Base-by-base conservation (phyloP, 2,888 invertebrate species). In the Choreutis nemorana region DNA sequence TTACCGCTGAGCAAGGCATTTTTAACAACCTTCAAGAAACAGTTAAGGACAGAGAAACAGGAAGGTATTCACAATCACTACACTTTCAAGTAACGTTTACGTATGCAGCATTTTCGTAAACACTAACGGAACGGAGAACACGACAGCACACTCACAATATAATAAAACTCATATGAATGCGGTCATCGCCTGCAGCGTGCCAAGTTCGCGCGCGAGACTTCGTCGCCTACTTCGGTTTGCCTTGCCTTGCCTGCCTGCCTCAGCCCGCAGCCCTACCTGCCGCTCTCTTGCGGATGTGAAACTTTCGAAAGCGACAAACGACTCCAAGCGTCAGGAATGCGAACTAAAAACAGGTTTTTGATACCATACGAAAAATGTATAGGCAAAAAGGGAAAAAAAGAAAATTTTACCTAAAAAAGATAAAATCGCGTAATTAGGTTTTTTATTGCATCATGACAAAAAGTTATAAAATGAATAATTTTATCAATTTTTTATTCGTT, bases 1-100 rank as follows among this genome's bases (percentile, higher is more conserved):
- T 94, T 63, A 95, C 91, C 58, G 96, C 94, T 57, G 93, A 93
- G 82, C 94, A 94, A 81, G 93, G 93, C 94, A 94, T 94, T 77
- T 81, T 86, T 59, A n/a, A 60, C 55, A 65, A 68, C 59, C 60
- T 75, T 66, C 45, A 41, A 55, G 44, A 55, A 52, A 62, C 55
- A 56, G 52, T 58, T 48, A 49, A 33, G 57, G 48, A 57, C 44
- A 58, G 53, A 59, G 57, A 49, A 59, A 46, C 45, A 43, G 45
- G 47, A 54, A 49, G 44, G 48, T 44, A 50, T 59, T 54, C 77
- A 78, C 78, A 64, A 71, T 53, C 78, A 78, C 78, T 62, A 57
- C 78, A 78, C 78, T 68, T 52, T 54, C 46, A 40, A 39, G 45
- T 5, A 48, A 49, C 48, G 72, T 75, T 78, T 72, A 77, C 68